These are phyloP conservation scores for Hydroisotoma schaefferi DNA, from an alignment of 2,888 invertebrate species.

Conservation along the genomic window DNA sequence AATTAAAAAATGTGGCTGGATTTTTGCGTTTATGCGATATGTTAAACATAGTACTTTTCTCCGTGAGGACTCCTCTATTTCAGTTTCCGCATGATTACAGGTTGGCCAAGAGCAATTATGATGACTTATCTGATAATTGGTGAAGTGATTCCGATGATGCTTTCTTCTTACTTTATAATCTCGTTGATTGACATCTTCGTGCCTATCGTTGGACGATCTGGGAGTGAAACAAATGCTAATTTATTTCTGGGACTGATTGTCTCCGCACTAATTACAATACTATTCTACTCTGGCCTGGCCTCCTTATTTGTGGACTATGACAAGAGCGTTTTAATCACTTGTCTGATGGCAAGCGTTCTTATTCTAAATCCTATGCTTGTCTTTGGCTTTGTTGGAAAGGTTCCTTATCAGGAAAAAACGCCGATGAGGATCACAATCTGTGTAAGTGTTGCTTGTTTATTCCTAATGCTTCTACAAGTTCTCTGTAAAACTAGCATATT, in stretches of 20 bases:
- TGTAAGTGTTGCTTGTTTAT: constrained; percentile 24
- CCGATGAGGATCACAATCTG: constrained; percentile 44
- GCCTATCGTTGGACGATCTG: constrained; percentile 44
- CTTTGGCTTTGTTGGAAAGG: constrained; percentile 45
- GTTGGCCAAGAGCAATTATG: constrained; percentile 33
- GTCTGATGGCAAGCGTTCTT: constrained; percentile 33
- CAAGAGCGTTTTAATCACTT: constrained; percentile 24
- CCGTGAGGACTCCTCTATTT: too few relatives aligned
- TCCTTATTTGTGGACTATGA: constrained; percentile 38
- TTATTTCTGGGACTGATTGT: constrained; percentile 42
- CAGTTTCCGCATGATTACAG: too few relatives aligned
- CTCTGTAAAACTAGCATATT: too few relatives aligned
- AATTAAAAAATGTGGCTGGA: constrained; percentile 1
- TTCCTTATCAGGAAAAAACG: constrained; percentile 45
- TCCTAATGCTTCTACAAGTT: neutral
- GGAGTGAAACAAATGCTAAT: constrained; percentile 42
- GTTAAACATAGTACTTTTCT: neutral
- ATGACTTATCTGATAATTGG: constrained; percentile 38
- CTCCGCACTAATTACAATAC: constrained; percentile 26
- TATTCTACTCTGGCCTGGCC: constrained; percentile 38
- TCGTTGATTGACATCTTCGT: constrained; percentile 45
- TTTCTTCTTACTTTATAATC: constrained; percentile 31
- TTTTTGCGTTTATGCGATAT: neutral
- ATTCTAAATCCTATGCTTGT: constrained; percentile 35
- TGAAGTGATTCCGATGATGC: constrained; percentile 41